Percentiles rank a stretch among this genome's conserved stretches.
Conservation (phyloP, 2,797 vertebrate genomes). For the Galaxias olidus region DNA sequence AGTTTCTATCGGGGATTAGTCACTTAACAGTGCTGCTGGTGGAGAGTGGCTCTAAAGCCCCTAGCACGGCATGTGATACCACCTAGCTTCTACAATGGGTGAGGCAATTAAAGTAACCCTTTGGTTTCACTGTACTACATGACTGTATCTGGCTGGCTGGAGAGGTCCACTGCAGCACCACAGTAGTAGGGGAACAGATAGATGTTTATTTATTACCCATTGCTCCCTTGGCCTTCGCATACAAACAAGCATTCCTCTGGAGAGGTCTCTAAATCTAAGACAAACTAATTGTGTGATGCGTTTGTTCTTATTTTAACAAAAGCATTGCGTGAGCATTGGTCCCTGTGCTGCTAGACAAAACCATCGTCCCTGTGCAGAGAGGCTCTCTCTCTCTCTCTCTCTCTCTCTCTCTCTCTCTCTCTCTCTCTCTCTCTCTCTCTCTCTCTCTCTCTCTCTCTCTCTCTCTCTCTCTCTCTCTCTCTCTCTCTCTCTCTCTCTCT, state of each 20-base stretch:
- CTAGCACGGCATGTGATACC: slow-evolving; percentile 16
- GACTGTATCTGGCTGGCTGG: background rate
- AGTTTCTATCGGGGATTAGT: slow-evolving; percentile 34
- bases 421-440: background rate
- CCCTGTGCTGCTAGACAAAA: slow-evolving; percentile 14
- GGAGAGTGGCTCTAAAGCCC: slow-evolving; percentile 10
- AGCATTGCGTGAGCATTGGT: background rate
- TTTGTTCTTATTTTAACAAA: background rate
- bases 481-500: slow-evolving; percentile 21
- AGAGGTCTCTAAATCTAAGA: background rate
- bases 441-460: slow-evolving; percentile 25
- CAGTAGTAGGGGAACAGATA: no score
- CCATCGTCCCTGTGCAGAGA: slow-evolving; percentile 4
- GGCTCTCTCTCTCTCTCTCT: background rate
- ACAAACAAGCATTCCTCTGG: no score
- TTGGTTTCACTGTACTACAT: background rate
- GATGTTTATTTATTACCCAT: no score
- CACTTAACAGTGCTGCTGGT: slow-evolving; percentile 5
- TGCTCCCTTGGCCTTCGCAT: no score
- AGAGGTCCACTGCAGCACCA: background rate
- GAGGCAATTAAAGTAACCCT: slow-evolving; percentile 1
- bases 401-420: background rate
- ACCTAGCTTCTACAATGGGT: no score
- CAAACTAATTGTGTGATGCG: background rate
- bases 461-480: slow-evolving; percentile 47